Evolutionary conservation across 2,797 vertebrate genomes (phyloP).

Genomic region (Delichon dasypus): DNA sequence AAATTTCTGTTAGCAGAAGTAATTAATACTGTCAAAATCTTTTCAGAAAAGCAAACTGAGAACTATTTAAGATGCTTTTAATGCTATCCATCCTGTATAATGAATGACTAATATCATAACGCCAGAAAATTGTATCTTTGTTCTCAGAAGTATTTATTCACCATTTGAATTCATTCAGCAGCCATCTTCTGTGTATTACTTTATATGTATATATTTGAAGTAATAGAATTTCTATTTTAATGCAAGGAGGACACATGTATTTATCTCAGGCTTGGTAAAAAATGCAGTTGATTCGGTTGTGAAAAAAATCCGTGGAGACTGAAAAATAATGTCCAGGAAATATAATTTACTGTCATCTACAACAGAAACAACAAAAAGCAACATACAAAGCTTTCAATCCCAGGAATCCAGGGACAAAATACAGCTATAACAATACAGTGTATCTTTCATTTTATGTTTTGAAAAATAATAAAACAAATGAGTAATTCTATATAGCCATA

Average conservation of each 20-base stretch:
- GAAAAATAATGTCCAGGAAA: not conserved
- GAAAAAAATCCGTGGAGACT: not conserved
- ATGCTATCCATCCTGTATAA: not conserved
- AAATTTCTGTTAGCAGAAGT: not conserved
- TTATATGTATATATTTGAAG: not conserved
- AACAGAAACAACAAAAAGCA: not conserved
- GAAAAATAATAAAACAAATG: not conserved
- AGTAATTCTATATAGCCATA: not conserved
- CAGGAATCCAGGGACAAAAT: not conserved
- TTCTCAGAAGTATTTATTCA: not conserved
- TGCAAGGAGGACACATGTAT: not conserved
- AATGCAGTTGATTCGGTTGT: not conserved
- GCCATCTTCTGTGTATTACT: not conserved
- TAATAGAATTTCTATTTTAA: not conserved
- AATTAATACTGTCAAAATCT: constrained; percentile 29
- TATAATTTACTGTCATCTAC: not conserved
- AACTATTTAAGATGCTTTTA: not conserved
- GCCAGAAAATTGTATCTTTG: not conserved
- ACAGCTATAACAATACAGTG: not conserved
- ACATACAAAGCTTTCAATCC: not conserved
- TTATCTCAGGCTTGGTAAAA: not conserved
- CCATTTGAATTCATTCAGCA: not conserved
- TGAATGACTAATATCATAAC: not conserved
- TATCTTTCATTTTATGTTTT: not conserved
- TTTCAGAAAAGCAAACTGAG: not conserved